Base-by-base conservation (phyloP, 2,888 invertebrate genomes). In the Pheosia gnoma region DNA sequence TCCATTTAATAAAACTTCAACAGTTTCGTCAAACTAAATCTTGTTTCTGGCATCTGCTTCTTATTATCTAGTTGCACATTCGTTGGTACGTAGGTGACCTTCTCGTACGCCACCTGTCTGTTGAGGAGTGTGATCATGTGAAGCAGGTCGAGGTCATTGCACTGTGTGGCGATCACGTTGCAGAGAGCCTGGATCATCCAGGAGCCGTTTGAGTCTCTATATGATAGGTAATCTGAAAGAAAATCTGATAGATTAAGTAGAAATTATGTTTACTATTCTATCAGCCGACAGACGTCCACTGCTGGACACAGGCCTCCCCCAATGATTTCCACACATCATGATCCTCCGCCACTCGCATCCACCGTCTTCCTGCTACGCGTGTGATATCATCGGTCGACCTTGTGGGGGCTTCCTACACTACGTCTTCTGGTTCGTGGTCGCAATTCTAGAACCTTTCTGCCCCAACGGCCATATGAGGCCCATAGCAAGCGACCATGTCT, bases 181-280 rank as follows among this genome's bases (percentile, higher is more conserved):
- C 90, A 90, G 0, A 90, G 76, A 45, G 87, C 85, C 68, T 89
- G 90, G 7, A 90, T 83, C 77, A 90, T 66, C 84, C 89, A 90
- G 3, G 89, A 88, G 0, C 90, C 90, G 8, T 77, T 60, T 0
- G 13, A 13, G 56, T 88, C 85, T 39, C 90, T 77, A 66, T 80
- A 90, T 1, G 88, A 85, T 0, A 84, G 67, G 65, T 80, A 80
- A 61, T 85, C 90, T 90, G 82, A 36, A 72, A 71, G 54, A 52
- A 39, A 60, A n/a, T 1, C 39, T 7, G 0, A 25, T 39, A 3
- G 39, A 39, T 39, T 39, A 39, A 7, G 39, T 25, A 25, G 25
- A 25, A 0, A 25, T 25, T 25, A 25, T 25, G 25, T 25, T 25
- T 25, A 25, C 25, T 25, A 25, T 25, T 25, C 25, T 25, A 25